Evolutionary conservation across 2,888 invertebrate genomes (phyloP).

Genomic region (Therioaphis trifolii): DNA sequence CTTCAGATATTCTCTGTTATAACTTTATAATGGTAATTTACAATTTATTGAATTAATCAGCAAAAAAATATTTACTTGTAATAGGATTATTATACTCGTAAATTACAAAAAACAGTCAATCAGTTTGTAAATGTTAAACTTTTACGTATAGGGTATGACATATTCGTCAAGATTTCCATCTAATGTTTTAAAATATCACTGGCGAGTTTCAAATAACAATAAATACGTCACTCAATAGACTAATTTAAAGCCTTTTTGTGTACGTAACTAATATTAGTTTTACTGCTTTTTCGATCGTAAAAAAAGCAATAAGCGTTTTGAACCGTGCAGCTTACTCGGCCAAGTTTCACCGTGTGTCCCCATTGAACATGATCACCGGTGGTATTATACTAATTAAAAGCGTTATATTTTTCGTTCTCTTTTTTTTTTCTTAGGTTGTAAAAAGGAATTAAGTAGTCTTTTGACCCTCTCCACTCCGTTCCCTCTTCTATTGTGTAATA

Average conservation of each 20-base stretch:
- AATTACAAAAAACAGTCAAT: no score
- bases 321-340: not conserved
- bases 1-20: no score
- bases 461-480: not conserved
- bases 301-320: conserved; percentile 4
- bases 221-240: not conserved
- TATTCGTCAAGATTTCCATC: not conserved
- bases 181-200: not conserved
- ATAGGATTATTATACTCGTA: no score
- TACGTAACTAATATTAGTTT: not conserved
- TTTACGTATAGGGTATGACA: no score
- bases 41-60: no score
- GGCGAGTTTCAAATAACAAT: not conserved
- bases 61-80: no score
- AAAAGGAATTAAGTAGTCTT: conserved; percentile 46
- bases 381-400: conserved; percentile 43
- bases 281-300: conserved; percentile 29
- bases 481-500: no score
- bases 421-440: conserved; percentile 27
- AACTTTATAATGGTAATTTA: no score
- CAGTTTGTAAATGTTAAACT: no score
- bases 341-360: conserved; percentile 13
- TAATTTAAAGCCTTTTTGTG: not conserved
- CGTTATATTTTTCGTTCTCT: conserved; percentile 4
- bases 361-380: not conserved